Base-by-base conservation (phyloP, 2,113 vertebrate species). In the Origma solitaria region DNA sequence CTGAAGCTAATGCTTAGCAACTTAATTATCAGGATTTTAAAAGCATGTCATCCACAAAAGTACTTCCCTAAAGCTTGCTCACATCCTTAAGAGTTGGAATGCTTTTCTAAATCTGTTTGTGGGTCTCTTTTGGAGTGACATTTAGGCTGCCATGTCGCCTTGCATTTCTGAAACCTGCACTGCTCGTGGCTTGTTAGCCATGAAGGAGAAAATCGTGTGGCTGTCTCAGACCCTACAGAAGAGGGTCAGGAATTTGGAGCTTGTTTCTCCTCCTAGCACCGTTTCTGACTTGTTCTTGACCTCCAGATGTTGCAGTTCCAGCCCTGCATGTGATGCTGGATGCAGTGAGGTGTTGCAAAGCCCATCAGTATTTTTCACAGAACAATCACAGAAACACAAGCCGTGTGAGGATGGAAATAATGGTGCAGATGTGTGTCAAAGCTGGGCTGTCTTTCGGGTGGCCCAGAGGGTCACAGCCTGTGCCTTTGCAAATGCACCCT, bases 361-460 rank as follows among this genome's bases (percentile, higher is more conserved):
- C 78, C 69, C 49, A 2, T 22, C 15, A 2, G 38, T 40, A 6
- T 72, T 86, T 90, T 70, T 50, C 82, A 44, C 23, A 9, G 77
- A 17, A 66, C 19, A 31, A 53, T 35, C 69, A 31, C 40, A 54
- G 73, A 9, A 85, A 9, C 24, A 11, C 8, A 1, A 18, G 14
- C 15, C 1, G 0, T 7, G 18, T 5, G 3, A 56, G n/a, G 73
- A 8, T 6, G 20, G 45, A 42, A 57, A 14, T 51, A 5, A 1
- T 3, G 69, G 21, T 71, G 72, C 49, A 62, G 35, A 33, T 44
- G 42, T 13, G 0, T 24, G 15, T 30, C 40, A 8, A 44, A 79
- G 56, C 5, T 10, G 56, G 31, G 22, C 23, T 68, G 27, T 8
- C 27, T 62, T 75, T 54, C 60, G 35, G 53, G 33, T 71, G 61